Conservation (phyloP, 2,888 invertebrate genomes). For the Hyppa rectilinea region DNA sequence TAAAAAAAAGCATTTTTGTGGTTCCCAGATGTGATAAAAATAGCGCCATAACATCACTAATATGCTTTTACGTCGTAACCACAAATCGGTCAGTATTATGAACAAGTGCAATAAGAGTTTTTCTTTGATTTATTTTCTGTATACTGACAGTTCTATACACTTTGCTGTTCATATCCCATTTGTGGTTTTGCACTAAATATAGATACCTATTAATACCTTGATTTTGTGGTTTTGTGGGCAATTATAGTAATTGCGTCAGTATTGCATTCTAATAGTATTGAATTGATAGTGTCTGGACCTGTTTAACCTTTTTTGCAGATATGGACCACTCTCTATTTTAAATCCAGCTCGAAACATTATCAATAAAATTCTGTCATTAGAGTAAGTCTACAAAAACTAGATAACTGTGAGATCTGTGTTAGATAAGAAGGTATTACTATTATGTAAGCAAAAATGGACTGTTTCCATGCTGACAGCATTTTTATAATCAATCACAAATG, state of each 20-base stretch:
- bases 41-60: background rate
- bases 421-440: background rate
- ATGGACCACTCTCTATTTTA: constrained; percentile 9
- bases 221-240: constrained; percentile 33
- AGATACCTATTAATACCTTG: background rate
- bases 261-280: background rate
- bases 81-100: constrained; percentile 32
- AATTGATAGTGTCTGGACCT: background rate
- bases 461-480: too few relatives aligned
- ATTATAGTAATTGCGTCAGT: constrained; percentile 18
- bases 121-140: constrained; percentile 4
- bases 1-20: too few relatives aligned
- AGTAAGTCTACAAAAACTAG: background rate
- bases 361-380: background rate
- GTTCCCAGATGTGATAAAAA: background rate
- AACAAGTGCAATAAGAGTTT: background rate
- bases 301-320: constrained; percentile 6
- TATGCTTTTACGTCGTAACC: constrained; percentile 12
- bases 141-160: too few relatives aligned
- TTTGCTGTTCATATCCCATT: constrained; percentile 4
- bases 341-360: background rate
- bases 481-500: too few relatives aligned
- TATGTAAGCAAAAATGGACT: too few relatives aligned
- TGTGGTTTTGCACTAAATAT: constrained; percentile 43
- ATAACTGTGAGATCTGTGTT: background rate